A percentile compares a stretch with the other conserved stretches of the same genome.
Evolutionary conservation across 2,797 vertebrate genomes (phyloP).

Genomic region (Leucoraja ocellata): DNA sequence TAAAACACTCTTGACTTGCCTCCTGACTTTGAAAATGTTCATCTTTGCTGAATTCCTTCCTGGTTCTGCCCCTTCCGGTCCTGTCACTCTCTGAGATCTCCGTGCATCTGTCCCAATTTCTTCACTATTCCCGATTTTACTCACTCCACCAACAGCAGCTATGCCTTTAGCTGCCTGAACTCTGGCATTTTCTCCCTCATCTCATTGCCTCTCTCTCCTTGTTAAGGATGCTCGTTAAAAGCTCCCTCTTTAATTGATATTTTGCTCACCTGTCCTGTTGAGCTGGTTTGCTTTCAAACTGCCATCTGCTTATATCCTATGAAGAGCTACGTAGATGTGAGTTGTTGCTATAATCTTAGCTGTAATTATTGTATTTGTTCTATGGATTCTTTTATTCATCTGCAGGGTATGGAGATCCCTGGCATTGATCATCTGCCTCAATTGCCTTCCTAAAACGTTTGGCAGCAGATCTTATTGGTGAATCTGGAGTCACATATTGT

Average conservation of each 20-base stretch:
- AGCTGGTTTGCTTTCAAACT: not conserved
- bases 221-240: not conserved
- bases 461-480: no score
- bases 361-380: no score
- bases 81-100: not conserved
- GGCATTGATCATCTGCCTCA: no score
- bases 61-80: not conserved
- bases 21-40: not conserved
- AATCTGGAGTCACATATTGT: no score
- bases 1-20: no score
- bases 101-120: no score
- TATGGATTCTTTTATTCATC: no score
- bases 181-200: not conserved
- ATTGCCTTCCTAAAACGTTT: no score
- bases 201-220: not conserved
- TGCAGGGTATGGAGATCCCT: no score
- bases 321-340: not conserved
- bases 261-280: not conserved
- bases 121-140: not conserved
- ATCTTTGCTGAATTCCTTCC: not conserved
- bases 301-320: not conserved
- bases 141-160: not conserved
- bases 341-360: not conserved
- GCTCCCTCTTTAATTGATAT: not conserved
- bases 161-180: not conserved